A percentile compares a stretch with the other conserved stretches of the same genome.
phyloP scores from a whole-genome alignment of 2,113 vertebrate genomes.

The Myrmecophaga tridactyla region DNA sequence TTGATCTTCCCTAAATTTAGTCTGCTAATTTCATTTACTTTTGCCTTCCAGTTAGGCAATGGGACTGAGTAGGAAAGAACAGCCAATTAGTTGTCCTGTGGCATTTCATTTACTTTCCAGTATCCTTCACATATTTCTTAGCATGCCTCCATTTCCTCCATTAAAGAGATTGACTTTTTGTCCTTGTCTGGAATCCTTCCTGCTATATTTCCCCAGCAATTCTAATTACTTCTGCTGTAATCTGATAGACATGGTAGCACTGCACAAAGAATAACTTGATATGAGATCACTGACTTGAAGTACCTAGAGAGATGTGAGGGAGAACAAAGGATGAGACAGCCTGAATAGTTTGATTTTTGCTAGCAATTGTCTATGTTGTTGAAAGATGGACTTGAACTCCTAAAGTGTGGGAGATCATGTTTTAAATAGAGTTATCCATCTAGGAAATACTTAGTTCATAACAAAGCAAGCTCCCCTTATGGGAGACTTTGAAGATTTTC shows the following conservation, averaged over 20 bases:
- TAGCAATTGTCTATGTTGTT: neutral
- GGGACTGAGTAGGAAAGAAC: neutral
- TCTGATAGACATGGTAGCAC: neutral
- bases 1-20: slow-evolving; percentile 61
- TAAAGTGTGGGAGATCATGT: neutral
- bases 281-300: neutral
- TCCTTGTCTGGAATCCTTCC: neutral
- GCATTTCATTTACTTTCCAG: slow-evolving; percentile 14
- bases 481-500: neutral
- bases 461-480: neutral
- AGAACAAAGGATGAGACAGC: neutral
- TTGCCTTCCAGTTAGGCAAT: neutral
- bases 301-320: neutral
- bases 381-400: neutral
- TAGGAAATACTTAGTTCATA: neutral
- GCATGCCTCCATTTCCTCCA: neutral
- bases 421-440: neutral
- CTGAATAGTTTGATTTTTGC: neutral
- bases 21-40: slow-evolving; percentile 58
- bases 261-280: slow-evolving; percentile 20
- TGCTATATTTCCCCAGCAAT: neutral
- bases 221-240: neutral
- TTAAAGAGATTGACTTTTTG: slow-evolving; percentile 12
- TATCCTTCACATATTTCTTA: neutral
- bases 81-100: neutral